These are phyloP conservation scores for Caenorhabditis angaria DNA, from an alignment of 2,888 invertebrate genomes.

Conservation along the genomic window DNA sequence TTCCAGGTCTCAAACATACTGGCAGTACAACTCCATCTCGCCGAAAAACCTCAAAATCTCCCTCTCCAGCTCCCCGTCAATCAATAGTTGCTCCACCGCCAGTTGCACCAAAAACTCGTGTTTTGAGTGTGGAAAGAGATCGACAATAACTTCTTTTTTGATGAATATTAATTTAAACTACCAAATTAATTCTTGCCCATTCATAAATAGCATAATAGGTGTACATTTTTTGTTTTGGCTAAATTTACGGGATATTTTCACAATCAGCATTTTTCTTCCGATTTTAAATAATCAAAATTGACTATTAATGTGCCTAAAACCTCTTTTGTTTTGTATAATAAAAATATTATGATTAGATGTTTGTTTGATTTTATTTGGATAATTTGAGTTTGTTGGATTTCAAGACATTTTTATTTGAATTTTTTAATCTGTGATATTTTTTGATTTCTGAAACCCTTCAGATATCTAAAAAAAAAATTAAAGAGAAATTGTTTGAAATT, in stretches of 20 bases:
- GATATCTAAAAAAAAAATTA: not conserved
- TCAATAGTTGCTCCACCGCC: constrained; percentile 53
- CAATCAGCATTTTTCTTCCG: too few relatives aligned
- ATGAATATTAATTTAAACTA: not conserved
- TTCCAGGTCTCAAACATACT: constrained; percentile 54
- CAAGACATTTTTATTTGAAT: not conserved
- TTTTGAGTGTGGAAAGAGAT: constrained; percentile 55
- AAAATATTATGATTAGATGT: too few relatives aligned
- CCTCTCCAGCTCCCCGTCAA: constrained; percentile 42
- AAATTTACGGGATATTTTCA: not conserved
- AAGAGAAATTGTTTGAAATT: too few relatives aligned
- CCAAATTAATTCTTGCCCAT: not conserved
- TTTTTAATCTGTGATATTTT: not conserved
- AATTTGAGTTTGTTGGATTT: too few relatives aligned
- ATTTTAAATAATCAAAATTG: too few relatives aligned
- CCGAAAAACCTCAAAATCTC: constrained; percentile 42
- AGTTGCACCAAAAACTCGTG: constrained; percentile 56
- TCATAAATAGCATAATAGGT: not conserved
- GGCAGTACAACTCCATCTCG: constrained; percentile 45
- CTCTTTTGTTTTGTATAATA: too few relatives aligned
- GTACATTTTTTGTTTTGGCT: not conserved
- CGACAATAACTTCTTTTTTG: constrained; percentile 31
- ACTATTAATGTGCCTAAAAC: too few relatives aligned
- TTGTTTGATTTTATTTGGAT: too few relatives aligned
- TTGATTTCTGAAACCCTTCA: not conserved